These are phyloP conservation scores for Chironomus tentans DNA, from an alignment of 2,888 invertebrate genomes.

Conservation along the genomic window DNA sequence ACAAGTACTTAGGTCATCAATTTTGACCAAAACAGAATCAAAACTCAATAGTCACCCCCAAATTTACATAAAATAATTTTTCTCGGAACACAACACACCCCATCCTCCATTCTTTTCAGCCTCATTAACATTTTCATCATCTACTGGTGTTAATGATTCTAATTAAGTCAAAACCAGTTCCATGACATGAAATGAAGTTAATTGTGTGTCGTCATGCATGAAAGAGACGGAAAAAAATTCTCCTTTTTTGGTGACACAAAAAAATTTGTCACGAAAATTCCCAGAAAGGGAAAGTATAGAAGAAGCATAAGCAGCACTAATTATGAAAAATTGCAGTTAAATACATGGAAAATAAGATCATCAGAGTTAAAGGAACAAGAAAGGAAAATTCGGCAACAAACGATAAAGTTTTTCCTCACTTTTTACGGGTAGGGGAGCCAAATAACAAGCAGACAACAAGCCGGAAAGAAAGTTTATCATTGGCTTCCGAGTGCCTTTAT, in stretches of 20 bases:
- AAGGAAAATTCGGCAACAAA: neutral
- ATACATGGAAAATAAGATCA: neutral
- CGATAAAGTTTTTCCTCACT: neutral
- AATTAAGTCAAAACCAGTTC: neutral
- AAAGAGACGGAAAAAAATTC: neutral
- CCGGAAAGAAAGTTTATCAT: neutral
- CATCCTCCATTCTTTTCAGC: no score
- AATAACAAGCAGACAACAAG: neutral
- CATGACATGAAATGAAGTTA: neutral
- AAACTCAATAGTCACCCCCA: no score
- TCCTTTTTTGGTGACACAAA: no score
- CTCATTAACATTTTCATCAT: no score
- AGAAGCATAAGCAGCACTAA: neutral
- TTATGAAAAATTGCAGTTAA: constrained; percentile 17
- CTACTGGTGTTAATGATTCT: neutral
- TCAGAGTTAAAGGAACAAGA: neutral
- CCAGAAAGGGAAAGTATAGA: no score
- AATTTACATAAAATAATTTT: no score
- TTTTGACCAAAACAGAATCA: no score
- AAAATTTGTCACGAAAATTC: neutral
- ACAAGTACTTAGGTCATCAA: no score
- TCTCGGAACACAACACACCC: no score
- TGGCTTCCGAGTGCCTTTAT: neutral
- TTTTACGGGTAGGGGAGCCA: neutral
- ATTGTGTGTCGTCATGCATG: constrained; percentile 2